Conservation (phyloP, 2,888 invertebrate genomes). For the Hartigia nigra region DNA sequence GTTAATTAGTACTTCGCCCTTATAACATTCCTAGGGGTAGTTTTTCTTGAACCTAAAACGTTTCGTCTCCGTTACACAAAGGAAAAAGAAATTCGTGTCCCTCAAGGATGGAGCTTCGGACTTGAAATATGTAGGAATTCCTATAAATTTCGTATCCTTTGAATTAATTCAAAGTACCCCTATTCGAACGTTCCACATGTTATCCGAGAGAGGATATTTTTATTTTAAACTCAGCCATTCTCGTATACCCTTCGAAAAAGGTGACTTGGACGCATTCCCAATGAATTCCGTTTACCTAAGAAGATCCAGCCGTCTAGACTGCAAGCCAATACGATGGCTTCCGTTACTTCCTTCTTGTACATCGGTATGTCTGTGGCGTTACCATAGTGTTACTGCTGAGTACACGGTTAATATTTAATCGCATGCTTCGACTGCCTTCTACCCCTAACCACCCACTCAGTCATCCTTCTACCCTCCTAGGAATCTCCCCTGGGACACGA, state of each 20-base stretch:
- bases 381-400: conserved; percentile 26
- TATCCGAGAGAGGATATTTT: background rate
- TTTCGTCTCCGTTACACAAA: background rate
- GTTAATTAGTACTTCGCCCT: background rate
- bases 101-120: background rate
- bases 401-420: conserved; percentile 32
- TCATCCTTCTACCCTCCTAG: background rate
- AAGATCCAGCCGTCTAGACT: background rate
- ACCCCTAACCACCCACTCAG: background rate
- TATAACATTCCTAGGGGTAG: background rate
- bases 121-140: background rate
- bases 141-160: too few species aligned
- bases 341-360: conserved; percentile 10
- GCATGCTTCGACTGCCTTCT: conserved; percentile 15
- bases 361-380: conserved; percentile 16
- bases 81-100: background rate
- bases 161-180: background rate
- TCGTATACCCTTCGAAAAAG: background rate
- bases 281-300: background rate
- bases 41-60: background rate
- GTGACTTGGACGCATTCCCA: background rate
- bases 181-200: background rate
- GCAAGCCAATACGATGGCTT: background rate
- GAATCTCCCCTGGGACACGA: background rate
- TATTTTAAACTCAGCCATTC: background rate